These are phyloP conservation scores for Xylocopa sonorina DNA, from an alignment of 1,140 invertebrate species.

Conservation along the genomic window DNA sequence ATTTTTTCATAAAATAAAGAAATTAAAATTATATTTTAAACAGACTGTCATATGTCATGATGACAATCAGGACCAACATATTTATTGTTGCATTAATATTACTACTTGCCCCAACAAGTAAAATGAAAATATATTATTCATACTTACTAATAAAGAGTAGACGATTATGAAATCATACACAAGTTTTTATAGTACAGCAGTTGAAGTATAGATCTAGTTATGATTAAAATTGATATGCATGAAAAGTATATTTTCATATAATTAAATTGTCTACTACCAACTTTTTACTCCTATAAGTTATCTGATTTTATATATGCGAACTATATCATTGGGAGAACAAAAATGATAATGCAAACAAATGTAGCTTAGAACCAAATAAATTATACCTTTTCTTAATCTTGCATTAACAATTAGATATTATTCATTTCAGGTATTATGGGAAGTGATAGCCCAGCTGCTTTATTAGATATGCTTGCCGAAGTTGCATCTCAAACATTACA, in stretches of 20 bases:
- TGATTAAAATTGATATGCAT: no score
- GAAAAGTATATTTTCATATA: not conserved
- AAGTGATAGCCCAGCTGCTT: constrained; percentile 75
- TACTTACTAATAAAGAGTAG: constrained; percentile 6
- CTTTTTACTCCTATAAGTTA: not conserved
- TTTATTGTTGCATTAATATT: constrained; percentile 26
- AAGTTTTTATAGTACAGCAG: not conserved
- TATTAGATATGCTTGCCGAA: constrained; percentile 82
- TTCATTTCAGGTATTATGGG: constrained; percentile 72
- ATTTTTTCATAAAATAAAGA: constrained; percentile 5
- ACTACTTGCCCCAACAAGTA: not conserved
- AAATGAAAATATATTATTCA: not conserved
- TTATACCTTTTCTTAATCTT: not conserved
- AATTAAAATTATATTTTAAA: constrained; percentile 7
- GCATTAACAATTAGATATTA: no score
- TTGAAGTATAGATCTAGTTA: no score
- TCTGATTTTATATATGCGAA: not conserved
- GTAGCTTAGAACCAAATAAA: not conserved
- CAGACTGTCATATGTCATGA: constrained; percentile 5
- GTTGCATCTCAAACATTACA: constrained; percentile 82
- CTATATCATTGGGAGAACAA: not conserved
- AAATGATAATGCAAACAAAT: not conserved
- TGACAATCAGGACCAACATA: constrained; percentile 10
- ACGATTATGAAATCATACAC: not conserved
- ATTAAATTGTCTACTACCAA: not conserved